Conservation (phyloP, 2,797 vertebrate species). For the Danionella dracula region DNA sequence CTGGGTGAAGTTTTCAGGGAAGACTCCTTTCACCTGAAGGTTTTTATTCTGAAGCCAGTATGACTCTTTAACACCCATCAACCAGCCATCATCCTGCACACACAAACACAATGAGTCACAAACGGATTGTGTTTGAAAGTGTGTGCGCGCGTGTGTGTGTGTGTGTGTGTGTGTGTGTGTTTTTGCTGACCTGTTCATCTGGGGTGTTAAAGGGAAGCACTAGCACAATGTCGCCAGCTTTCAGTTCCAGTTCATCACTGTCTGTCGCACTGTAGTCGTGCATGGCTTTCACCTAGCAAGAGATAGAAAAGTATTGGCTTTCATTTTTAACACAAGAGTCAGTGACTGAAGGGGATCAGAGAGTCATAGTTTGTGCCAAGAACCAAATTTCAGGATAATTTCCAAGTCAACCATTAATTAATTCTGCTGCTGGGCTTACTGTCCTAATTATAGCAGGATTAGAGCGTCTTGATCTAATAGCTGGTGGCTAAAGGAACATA, state of each 20-base stretch:
- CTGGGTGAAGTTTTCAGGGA: conserved; percentile 97
- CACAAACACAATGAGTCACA: conserved; percentile 20
- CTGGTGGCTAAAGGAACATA: no score
- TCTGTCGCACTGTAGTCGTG: conserved; percentile 90
- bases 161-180: not conserved
- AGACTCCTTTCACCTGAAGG: conserved; percentile 83
- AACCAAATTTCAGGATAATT: no score
- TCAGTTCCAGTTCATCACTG: conserved; percentile 86
- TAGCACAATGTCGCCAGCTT: conserved; percentile 82
- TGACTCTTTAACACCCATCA: conserved; percentile 88
- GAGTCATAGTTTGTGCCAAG: no score
- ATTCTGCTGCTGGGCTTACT: no score
- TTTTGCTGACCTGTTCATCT: conserved; percentile 81
- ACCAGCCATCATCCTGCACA: conserved; percentile 91
- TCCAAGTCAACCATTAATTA: no score
- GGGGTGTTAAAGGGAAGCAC: conserved; percentile 86
- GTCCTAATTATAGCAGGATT: no score
- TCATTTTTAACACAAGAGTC: no score
- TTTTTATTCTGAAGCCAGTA: conserved; percentile 86
- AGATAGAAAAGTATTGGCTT: no score
- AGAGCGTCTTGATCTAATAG: no score
- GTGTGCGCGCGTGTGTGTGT: not conserved
- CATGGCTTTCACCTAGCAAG: conserved; percentile 67
- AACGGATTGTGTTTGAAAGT: not conserved
- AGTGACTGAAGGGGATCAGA: no score